These are phyloP conservation scores for Micoletzkya japonica DNA, from an alignment of 2,888 invertebrate genomes.

Conservation along the genomic window DNA sequence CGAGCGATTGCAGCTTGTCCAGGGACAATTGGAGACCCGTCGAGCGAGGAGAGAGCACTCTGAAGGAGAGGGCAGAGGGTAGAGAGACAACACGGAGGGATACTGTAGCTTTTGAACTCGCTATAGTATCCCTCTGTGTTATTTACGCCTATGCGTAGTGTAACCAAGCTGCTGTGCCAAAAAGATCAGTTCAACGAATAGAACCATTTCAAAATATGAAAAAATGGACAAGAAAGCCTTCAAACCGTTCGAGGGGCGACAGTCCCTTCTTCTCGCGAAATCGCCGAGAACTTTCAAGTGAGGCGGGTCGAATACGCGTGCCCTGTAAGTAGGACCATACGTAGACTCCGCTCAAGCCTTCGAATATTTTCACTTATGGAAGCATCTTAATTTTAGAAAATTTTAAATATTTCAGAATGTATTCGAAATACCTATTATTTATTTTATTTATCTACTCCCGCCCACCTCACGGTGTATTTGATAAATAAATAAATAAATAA, in stretches of 20 bases:
- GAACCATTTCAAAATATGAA: neutral
- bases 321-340: neutral
- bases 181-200: too few species aligned
- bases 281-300: slow-evolving; percentile 29
- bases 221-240: neutral
- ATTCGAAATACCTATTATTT: too few species aligned
- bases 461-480: too few species aligned
- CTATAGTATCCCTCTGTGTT: too few species aligned
- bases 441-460: too few species aligned
- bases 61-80: neutral
- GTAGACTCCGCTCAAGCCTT: neutral
- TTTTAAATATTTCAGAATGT: too few species aligned
- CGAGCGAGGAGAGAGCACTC: slow-evolving; percentile 52
- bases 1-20: slow-evolving; percentile 44
- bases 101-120: neutral
- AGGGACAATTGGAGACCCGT: slow-evolving; percentile 55
- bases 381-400: too few species aligned
- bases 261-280: slow-evolving; percentile 34
- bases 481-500: too few species aligned
- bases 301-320: slow-evolving; percentile 18
- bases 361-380: too few species aligned
- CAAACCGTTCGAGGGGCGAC: neutral
- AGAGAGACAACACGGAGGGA: neutral
- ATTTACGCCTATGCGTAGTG: too few species aligned
- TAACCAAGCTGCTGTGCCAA: too few species aligned